phyloP scores from a whole-genome alignment of 2,113 vertebrate species.

The Pangasianodon hypophthalmus region DNA sequence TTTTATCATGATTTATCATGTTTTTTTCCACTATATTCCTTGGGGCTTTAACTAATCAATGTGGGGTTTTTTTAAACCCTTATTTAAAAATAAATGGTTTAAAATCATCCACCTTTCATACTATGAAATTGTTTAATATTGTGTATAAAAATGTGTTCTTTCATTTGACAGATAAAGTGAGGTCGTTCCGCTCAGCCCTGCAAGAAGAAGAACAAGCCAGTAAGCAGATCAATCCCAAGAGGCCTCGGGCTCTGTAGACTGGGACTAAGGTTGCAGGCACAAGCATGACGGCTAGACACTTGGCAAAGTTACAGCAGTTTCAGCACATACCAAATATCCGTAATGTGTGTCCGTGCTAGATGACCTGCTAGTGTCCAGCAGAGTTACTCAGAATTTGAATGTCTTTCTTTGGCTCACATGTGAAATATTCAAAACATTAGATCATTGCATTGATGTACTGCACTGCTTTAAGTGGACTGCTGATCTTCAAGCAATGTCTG shows the following conservation, averaged over 20 bases:
- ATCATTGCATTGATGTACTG: constrained; percentile 13
- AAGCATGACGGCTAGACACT: constrained; percentile 28
- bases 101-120: background rate
- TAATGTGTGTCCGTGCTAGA: constrained; percentile 19
- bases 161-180: constrained; percentile 89
- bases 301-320: constrained; percentile 15
- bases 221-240: constrained; percentile 97
- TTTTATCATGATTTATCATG: too few relatives aligned
- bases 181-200: constrained; percentile 92
- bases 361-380: constrained; percentile 36
- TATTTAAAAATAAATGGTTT: background rate
- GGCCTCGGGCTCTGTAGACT: constrained; percentile 89
- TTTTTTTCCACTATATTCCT: background rate
- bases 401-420: constrained; percentile 22
- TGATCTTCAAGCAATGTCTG: constrained; percentile 27
- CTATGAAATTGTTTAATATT: background rate
- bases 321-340: constrained; percentile 15
- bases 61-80: background rate
- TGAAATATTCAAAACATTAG: constrained; percentile 34
- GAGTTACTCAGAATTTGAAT: constrained; percentile 26
- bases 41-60: background rate
- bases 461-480: constrained; percentile 29
- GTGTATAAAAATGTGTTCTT: constrained; percentile 11
- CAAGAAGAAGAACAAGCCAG: constrained; percentile 98
- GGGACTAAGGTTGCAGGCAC: background rate